Evolutionary conservation across 1,140 invertebrate species (phyloP), one percentile per base, ranked within the genome.

Genomic region (Dinoponera quadriceps): DNA sequence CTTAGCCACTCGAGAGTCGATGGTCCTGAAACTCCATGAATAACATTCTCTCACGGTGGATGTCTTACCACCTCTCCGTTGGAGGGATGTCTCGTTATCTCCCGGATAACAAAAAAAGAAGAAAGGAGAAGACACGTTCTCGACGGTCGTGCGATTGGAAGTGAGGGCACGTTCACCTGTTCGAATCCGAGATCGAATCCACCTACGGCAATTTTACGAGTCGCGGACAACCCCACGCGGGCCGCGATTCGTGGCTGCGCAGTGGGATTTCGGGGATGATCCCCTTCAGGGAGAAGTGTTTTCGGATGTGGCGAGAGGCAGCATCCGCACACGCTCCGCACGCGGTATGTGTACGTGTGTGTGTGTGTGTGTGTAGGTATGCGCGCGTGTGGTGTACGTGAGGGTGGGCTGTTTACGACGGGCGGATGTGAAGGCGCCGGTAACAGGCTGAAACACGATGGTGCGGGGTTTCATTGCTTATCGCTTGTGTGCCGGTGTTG

Each of bases 131-230:
- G 38, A 0, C 22, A 9, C 13, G 1, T 13, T 9, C 11, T 9
- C 4, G 27, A 5, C 11, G 33, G 9, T n/a, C 22, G 51, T 48
- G n/a, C 3, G 85, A 84, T 84, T 73, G 68, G 27, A 48, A 84
- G 27, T 63, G 59, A 1, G 55, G 38, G 54, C 29, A 57, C 33
- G 57, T 86, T 83, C 29, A 72, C 54, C 38, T 72, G 51, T 54
- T 77, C 51, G 72, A 62, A 74, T 38, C 7, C 18, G 3, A 25
- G 3, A 54, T 11, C 73, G 59, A 75, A 75, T 81, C 27, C 83
- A 71, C 62, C 69, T 22, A 51, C 62, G 82, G 82, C 73, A 85
- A 83, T 75, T 86, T 82, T 75, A 75, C 59, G 73, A 75, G 59
- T 69, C 33, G 51, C 63, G 63, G 51, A 57, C 63, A 78, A 69